Evolutionary conservation across 2,113 vertebrate species (phyloP).

Genomic region (Prunella fulvescens): DNA sequence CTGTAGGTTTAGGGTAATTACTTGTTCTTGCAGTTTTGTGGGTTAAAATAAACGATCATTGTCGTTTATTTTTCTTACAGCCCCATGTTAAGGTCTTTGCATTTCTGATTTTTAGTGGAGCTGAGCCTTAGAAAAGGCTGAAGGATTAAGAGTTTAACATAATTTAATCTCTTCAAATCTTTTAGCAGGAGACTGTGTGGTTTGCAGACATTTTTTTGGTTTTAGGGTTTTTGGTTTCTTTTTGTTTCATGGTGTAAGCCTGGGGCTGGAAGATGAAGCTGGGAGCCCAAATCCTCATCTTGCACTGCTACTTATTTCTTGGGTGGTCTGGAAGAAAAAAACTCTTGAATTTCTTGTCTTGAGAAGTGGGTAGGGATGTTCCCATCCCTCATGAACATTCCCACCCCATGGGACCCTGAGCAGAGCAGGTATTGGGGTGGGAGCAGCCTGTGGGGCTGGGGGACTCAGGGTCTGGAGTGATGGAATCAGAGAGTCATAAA

Average conservation of each 20-base stretch:
- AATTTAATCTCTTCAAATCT: neutral
- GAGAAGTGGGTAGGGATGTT: neutral
- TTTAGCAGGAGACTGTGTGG: neutral
- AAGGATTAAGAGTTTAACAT: constrained; percentile 13
- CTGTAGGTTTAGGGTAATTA: constrained; percentile 27
- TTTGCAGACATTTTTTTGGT: neutral
- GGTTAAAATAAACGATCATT: neutral
- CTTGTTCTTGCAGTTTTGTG: constrained; percentile 28
- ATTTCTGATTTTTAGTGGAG: constrained; percentile 8
- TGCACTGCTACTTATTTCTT: neutral
- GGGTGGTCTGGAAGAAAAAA: constrained; percentile 10
- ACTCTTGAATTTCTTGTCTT: neutral
- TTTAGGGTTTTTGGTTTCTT: neutral
- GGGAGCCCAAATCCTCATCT: neutral
- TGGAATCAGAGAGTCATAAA: neutral
- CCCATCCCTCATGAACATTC: neutral
- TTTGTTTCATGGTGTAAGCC: neutral
- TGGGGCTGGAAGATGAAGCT: neutral
- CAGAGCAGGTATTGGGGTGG: fast-evolving
- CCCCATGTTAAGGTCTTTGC: neutral
- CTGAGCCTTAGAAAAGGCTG: neutral
- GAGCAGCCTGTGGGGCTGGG: neutral
- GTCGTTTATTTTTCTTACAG: neutral
- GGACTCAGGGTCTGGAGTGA: neutral
- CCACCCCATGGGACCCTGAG: fast-evolving